phyloP scores from a whole-genome alignment of 2,888 invertebrate species.

The Plemyria rubiginata region DNA sequence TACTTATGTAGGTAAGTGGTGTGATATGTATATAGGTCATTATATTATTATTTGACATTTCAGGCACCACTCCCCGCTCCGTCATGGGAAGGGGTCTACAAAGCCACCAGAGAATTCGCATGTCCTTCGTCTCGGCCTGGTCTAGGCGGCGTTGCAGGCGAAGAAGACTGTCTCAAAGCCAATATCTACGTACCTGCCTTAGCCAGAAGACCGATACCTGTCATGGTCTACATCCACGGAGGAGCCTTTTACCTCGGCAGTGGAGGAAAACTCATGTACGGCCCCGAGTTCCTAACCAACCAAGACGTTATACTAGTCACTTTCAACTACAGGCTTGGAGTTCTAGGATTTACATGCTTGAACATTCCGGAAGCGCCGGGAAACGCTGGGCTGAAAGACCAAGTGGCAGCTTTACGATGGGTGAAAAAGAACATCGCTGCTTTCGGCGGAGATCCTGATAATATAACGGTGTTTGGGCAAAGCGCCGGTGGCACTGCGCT shows the following conservation, averaged over 20 bases:
- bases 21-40: neutral
- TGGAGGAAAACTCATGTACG: constrained; percentile 70
- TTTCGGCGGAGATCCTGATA: constrained; percentile 76
- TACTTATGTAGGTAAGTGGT: neutral
- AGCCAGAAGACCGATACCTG: constrained; percentile 57
- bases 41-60: neutral
- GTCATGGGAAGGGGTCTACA: constrained; percentile 69
- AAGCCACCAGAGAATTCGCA: constrained; percentile 65
- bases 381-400: constrained; percentile 76
- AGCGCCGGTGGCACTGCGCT: constrained; percentile 72
- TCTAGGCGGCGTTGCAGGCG: constrained; percentile 59
- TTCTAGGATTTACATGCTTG: constrained; percentile 72
- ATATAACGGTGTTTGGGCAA: constrained; percentile 76
- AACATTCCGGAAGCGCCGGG: constrained; percentile 75
- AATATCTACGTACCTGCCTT: constrained; percentile 70
- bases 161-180: constrained; percentile 72
- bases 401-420: constrained; percentile 76
- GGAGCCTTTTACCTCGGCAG: constrained; percentile 72
- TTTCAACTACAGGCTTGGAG: constrained; percentile 75
- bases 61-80: constrained; percentile 75
- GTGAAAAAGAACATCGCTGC: constrained; percentile 73
- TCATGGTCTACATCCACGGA: constrained; percentile 77
- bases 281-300: constrained; percentile 69
- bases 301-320: constrained; percentile 72
- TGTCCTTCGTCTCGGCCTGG: constrained; percentile 70